Percentiles rank a stretch among this genome's conserved stretches.
These are phyloP conservation scores for Drosophila novamexicana DNA, from an alignment of 1,140 invertebrate species.

Conservation along the genomic window DNA sequence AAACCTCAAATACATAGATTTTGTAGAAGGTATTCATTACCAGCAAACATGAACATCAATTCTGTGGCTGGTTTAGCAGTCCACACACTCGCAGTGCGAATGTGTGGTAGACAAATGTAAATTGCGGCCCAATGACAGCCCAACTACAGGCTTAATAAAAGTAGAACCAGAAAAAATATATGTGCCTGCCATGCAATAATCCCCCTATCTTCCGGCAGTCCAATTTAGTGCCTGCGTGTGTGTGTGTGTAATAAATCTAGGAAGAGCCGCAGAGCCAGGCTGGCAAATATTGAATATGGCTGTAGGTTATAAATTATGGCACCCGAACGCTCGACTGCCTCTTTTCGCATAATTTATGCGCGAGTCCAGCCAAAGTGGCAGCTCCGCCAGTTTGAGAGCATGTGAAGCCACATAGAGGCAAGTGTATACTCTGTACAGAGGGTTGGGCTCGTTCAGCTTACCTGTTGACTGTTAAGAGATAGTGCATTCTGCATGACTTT, in stretches of 20 bases:
- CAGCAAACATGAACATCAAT: slow-evolving; percentile 67
- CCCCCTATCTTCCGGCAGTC: slow-evolving; percentile 1
- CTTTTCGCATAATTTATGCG: slow-evolving; percentile 66
- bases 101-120: slow-evolving; percentile 66
- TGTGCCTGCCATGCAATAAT: slow-evolving; percentile 20
- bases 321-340: slow-evolving; percentile 55
- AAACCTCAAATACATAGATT: slow-evolving; percentile 52
- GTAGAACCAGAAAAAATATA: slow-evolving; percentile 46
- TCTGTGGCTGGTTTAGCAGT: slow-evolving; percentile 58
- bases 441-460: slow-evolving; percentile 46
- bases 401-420: background rate
- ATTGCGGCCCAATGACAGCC: slow-evolving; percentile 60
- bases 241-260: slow-evolving; percentile 60
- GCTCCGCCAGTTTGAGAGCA: background rate
- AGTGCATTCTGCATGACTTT: slow-evolving; percentile 84
- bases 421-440: slow-evolving; percentile 20
- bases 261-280: slow-evolving; percentile 41
- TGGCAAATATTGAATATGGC: slow-evolving; percentile 81
- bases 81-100: slow-evolving; percentile 28
- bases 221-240: slow-evolving; percentile 13
- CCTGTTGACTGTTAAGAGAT: slow-evolving; percentile 84
- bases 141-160: slow-evolving; percentile 74
- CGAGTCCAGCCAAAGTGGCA: slow-evolving; percentile 51
- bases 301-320: slow-evolving; percentile 78
- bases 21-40: slow-evolving; percentile 72